Evolutionary conservation across 64 coral and sea anemone genomes (phyloP).

Genomic region (Montipora sp.): DNA sequence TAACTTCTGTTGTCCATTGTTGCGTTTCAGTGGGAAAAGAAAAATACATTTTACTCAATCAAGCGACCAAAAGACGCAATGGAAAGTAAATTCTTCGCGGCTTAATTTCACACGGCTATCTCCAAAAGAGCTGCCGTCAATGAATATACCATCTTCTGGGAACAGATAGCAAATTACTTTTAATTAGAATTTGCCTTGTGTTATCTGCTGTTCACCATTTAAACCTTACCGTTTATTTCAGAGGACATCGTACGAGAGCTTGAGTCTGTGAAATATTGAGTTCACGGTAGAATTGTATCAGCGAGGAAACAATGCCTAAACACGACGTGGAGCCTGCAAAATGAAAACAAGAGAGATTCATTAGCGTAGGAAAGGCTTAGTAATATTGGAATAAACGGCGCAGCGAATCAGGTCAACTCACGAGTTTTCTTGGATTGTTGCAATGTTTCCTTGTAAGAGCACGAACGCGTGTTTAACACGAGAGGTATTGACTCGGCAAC

Average conservation of each 20-base stretch:
- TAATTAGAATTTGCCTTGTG: not conserved
- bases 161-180: conserved; percentile 25
- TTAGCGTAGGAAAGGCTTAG: conserved; percentile 16
- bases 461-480: not conserved
- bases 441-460: not conserved
- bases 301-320: conserved; percentile 16
- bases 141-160: conserved; percentile 30
- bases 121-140: not conserved
- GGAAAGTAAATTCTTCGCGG: conserved; percentile 12
- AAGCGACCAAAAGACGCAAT: not conserved
- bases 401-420: not conserved
- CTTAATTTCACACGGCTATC: not conserved
- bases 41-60: not conserved
- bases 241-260: conserved; percentile 8
- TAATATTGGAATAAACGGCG: conserved; percentile 23
- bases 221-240: conserved; percentile 48
- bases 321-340: conserved; percentile 22
- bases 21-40: not conserved
- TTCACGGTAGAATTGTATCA: conserved; percentile 12
- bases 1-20: not conserved
- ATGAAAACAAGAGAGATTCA: conserved; percentile 48
- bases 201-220: not conserved
- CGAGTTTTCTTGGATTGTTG: not conserved
- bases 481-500: not conserved
- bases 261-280: not conserved